These are phyloP conservation scores for Adelognathus sp. DNA, from an alignment of 2,888 invertebrate genomes.

Conservation along the genomic window DNA sequence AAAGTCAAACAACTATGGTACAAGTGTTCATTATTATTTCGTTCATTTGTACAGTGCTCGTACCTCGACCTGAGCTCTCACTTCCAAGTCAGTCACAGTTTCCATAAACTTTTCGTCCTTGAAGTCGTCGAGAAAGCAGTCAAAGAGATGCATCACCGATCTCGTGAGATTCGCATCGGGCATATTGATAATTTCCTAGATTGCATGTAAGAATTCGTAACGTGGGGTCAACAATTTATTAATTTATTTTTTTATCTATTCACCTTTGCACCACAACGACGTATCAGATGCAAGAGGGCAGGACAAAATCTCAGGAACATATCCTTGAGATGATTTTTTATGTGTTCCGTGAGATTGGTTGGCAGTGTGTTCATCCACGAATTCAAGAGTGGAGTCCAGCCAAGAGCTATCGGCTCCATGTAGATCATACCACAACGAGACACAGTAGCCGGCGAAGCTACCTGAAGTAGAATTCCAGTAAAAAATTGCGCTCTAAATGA, in stretches of 20 bases:
- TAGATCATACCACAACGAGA: constrained; percentile 99
- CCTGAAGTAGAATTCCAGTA: too few species aligned
- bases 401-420: constrained; percentile 93
- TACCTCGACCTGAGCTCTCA: constrained; percentile 92
- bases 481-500: neutral
- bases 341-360: constrained; percentile 86
- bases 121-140: constrained; percentile 94
- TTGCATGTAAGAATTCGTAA: too few species aligned
- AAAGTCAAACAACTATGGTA: neutral
- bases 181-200: constrained; percentile 92
- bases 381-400: constrained; percentile 93
- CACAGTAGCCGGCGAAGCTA: constrained; percentile 95
- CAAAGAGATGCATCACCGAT: constrained; percentile 92
- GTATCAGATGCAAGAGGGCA: constrained; percentile 89
- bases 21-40: neutral
- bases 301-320: constrained; percentile 92
- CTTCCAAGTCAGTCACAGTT: constrained; percentile 88
- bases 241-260: neutral
- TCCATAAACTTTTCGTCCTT: constrained; percentile 88
- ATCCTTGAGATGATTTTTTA: constrained; percentile 85
- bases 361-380: constrained; percentile 95
- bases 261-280: constrained; percentile 87
- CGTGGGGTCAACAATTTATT: neutral
- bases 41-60: neutral
- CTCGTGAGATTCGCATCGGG: constrained; percentile 92